phyloP scores from a whole-genome alignment of 2,888 invertebrate species.

The Agonopterix subpropinquella region DNA sequence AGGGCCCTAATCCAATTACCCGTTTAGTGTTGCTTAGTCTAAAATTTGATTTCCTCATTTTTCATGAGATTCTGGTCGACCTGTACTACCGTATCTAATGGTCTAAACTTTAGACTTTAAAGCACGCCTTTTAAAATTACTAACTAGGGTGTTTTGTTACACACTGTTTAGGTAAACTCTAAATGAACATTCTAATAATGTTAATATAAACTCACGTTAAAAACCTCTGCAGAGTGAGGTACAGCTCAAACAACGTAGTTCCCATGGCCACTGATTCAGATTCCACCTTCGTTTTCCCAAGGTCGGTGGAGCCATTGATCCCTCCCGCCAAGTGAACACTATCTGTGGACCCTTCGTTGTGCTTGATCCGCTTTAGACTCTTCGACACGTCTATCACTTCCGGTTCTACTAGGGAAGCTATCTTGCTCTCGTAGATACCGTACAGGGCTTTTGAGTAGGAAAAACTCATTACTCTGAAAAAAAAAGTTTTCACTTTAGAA shows the following conservation, averaged over 20 bases:
- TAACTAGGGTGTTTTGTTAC: too few relatives aligned
- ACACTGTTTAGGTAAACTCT: too few relatives aligned
- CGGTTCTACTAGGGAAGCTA: slow-evolving; percentile 82
- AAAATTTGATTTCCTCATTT: too few relatives aligned
- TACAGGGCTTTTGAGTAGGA: slow-evolving; percentile 85
- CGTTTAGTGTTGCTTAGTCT: too few relatives aligned
- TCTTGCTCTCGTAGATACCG: slow-evolving; percentile 81
- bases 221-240: slow-evolving; percentile 92
- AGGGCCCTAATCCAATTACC: too few relatives aligned
- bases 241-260: slow-evolving; percentile 93
- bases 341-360: slow-evolving; percentile 57
- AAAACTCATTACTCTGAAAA: slow-evolving; percentile 79
- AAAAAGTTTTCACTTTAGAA: neutral
- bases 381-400: slow-evolving; percentile 84
- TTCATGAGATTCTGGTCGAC: too few relatives aligned
- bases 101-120: too few relatives aligned
- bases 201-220: slow-evolving; percentile 73
- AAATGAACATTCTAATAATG: too few relatives aligned
- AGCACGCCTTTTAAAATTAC: too few relatives aligned
- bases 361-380: slow-evolving; percentile 79
- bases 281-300: slow-evolving; percentile 63
- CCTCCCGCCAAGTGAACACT: slow-evolving; percentile 69
- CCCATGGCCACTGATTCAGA: slow-evolving; percentile 85
- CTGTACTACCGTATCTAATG: too few relatives aligned
- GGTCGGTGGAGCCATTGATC: slow-evolving; percentile 64